phyloP scores from a whole-genome alignment of 2,797 vertebrate species.

The Sebastes flavidus region DNA sequence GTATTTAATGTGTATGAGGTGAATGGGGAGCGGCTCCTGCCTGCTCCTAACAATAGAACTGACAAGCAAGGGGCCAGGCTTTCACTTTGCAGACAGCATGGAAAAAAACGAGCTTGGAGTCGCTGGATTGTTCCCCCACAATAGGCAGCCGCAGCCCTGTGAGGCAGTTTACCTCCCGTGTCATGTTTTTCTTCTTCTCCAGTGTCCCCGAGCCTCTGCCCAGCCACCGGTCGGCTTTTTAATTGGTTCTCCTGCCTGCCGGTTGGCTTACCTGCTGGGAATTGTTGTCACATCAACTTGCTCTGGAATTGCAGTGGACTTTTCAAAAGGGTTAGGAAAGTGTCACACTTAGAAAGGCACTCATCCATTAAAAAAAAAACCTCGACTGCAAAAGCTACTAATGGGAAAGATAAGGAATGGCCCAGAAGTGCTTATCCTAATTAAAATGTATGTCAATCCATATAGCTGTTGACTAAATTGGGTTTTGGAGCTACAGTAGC shows the following conservation, averaged over 20 bases:
- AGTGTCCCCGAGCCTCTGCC: conserved; percentile 25
- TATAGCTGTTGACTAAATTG: conserved; percentile 41
- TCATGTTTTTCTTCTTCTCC: conserved; percentile 57
- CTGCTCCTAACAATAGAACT: conserved; percentile 71
- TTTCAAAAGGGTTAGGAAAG: conserved; percentile 13
- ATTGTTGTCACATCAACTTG: conserved; percentile 41
- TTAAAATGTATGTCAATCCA: conserved; percentile 53
- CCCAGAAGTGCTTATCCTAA: conserved; percentile 30
- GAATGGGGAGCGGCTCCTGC: conserved; percentile 60
- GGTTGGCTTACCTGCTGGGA: conserved; percentile 44
- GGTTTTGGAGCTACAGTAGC: conserved; percentile 44
- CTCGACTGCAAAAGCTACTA: conserved; percentile 18
- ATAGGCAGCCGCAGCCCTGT: conserved; percentile 43
- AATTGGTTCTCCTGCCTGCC: conserved; percentile 51
- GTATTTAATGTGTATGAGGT: conserved; percentile 62
- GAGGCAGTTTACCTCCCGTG: conserved; percentile 53
- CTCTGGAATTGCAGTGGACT: conserved; percentile 25
- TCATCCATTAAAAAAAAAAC: conserved; percentile 34
- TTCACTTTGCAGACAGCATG: conserved; percentile 54
- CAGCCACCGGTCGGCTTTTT: conserved; percentile 39
- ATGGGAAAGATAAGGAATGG: conserved; percentile 51
- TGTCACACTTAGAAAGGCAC: conserved; percentile 26
- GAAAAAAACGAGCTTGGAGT: conserved; percentile 31
- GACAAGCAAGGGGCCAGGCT: conserved; percentile 57
- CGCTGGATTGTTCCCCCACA: conserved; percentile 58